phyloP scores from a whole-genome alignment of 2,888 invertebrate genomes.

The Philereme vetulata region DNA sequence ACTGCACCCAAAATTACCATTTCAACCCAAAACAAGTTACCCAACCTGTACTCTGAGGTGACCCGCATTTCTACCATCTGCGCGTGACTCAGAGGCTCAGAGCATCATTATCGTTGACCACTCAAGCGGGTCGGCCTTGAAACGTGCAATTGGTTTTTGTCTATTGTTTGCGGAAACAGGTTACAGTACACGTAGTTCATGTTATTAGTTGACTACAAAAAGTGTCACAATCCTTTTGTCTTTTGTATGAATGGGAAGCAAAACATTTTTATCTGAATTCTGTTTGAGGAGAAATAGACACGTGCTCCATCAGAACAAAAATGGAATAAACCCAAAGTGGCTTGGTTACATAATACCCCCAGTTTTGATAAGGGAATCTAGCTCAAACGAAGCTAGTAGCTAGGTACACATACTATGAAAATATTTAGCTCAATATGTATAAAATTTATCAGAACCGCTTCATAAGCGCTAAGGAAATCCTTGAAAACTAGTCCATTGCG shows the following conservation, averaged over 20 bases:
- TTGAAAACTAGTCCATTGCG: slow-evolving; percentile 32
- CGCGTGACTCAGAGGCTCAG: slow-evolving; percentile 17
- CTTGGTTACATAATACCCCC: too few species aligned
- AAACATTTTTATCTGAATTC: too few species aligned
- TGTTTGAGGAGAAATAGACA: too few species aligned
- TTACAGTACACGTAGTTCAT: background rate
- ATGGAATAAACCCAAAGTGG: too few species aligned
- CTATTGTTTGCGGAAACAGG: slow-evolving; percentile 25
- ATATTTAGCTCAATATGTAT: too few species aligned
- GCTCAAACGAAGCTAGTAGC: too few species aligned
- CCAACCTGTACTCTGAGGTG: slow-evolving; percentile 17
- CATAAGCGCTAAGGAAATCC: slow-evolving; percentile 22
- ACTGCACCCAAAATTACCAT: background rate
- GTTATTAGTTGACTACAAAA: slow-evolving; percentile 4
- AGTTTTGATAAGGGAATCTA: too few species aligned
- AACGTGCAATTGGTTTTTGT: slow-evolving; percentile 33
- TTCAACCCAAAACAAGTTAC: slow-evolving; percentile 16
- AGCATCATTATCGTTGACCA: slow-evolving; percentile 44
- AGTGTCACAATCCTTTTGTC: background rate
- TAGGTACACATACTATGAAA: too few species aligned
- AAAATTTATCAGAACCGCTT: background rate
- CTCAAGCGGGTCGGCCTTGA: slow-evolving; percentile 47
- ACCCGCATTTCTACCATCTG: slow-evolving; percentile 26
- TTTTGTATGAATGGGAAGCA: too few species aligned
- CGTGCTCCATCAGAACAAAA: too few species aligned